Evolutionary conservation across 2,797 vertebrate genomes (phyloP), one percentile per base, ranked within the genome.

Genomic region (Fundulus diaphanus): DNA sequence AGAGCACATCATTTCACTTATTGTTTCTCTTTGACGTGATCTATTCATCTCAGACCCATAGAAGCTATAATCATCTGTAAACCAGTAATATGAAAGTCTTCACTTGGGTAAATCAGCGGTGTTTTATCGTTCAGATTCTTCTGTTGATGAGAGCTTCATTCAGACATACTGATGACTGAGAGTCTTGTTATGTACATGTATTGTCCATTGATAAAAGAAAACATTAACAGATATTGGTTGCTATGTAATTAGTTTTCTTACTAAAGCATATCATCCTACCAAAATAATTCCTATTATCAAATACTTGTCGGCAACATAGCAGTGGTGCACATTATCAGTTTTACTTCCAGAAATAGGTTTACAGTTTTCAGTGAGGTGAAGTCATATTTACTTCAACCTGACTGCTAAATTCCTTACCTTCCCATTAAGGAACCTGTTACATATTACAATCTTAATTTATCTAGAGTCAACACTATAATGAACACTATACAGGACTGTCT

Each of bases 11-110:
- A 67, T 81, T 83, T 51, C 37, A 46, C 54, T 2, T 49, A 44
- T 78, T 73, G 69, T 77, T 75, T 76, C 63, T 66, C 18, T 78
- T 61, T 70, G 46, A 72, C 79, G 68, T 3, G 27, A 87, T 61
- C n/a, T 56, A 3, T 80, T 68, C 12, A 44, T 72, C 72, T 31
- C 24, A 61, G 74, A 59, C 42, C 71, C 83, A 42, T 74, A 48
- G 68, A 57, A 33, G 61, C n/a, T 59, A 27, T 42, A 72, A 72
- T 74, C 69, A 77, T 24, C 70, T 46, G 31, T 76, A 81, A 71
- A 70, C 4, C 68, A 51, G 49, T 29, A 67, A 37, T 37, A 40
- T 1, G 9, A 63, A 40, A 37, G 40, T 33, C 42, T 77, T 76
- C 49, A 70, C n/a, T 44, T 13, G 74, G 76, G 56, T 76, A 51